phyloP scores from a whole-genome alignment of 2,797 vertebrate genomes.

The Adelosebastes latens region DNA sequence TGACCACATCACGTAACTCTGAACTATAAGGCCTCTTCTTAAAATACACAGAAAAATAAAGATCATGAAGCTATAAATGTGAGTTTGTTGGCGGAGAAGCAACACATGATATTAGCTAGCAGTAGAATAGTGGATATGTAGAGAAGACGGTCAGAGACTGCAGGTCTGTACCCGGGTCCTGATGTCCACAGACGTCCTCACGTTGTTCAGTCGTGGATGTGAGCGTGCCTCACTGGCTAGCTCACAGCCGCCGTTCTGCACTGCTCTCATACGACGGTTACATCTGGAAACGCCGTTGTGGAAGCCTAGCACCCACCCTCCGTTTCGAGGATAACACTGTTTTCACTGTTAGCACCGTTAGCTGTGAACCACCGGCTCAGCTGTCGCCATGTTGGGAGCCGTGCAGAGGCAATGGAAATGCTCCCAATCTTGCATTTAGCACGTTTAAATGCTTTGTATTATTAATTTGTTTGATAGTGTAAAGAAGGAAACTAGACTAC shows the following conservation, averaged over 20 bases:
- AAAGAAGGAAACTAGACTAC: background rate
- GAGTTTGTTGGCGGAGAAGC: conserved; percentile 28
- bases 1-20: background rate
- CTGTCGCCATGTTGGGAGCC: no score
- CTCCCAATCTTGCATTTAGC: no score
- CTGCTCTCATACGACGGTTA: no score
- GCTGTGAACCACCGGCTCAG: no score
- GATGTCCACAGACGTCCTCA: background rate
- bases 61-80: background rate
- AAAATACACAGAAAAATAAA: background rate
- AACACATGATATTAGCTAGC: conserved; percentile 13
- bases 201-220: conserved; percentile 86
- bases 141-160: conserved; percentile 1
- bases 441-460: background rate
- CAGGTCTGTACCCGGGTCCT: background rate
- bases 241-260: no score
- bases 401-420: no score
- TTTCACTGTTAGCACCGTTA: no score
- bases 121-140: conserved; percentile 24
- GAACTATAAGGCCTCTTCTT: conserved; percentile 22
- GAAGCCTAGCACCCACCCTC: no score
- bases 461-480: conserved; percentile 5
- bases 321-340: no score
- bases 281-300: no score
- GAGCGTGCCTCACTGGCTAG: no score